phyloP scores from a whole-genome alignment of 2,797 vertebrate genomes.

The Leucoraja ocellata region DNA sequence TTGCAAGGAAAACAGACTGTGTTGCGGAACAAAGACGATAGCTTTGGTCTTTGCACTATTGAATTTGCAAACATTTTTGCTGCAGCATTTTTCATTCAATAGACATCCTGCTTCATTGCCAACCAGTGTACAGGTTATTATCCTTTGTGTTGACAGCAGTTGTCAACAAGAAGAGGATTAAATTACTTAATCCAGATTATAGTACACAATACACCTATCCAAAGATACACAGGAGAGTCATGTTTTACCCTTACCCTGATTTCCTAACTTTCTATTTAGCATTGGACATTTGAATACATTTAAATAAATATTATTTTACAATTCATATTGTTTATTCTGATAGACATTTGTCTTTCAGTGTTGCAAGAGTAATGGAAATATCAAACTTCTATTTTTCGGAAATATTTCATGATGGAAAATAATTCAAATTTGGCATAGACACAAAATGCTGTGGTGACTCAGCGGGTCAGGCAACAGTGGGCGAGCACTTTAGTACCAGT shows the following conservation, averaged over 20 bases:
- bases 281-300: background rate
- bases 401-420: background rate
- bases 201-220: background rate
- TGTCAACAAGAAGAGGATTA: background rate
- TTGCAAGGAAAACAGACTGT: too few relatives aligned
- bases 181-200: background rate
- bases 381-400: background rate
- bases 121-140: background rate
- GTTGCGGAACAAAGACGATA: too few relatives aligned
- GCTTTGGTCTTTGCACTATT: too few relatives aligned
- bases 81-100: background rate
- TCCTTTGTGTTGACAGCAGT: background rate
- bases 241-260: background rate
- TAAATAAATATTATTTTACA: too few relatives aligned
- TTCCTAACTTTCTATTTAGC: background rate
- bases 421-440: background rate
- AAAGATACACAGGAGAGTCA: background rate
- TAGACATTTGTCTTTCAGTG: too few relatives aligned
- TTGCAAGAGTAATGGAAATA: background rate
- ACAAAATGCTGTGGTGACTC: too few relatives aligned
- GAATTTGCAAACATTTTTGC: background rate
- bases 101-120: background rate
- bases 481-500: too few relatives aligned
- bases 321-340: too few relatives aligned
- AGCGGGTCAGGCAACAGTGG: too few relatives aligned